Evolutionary conservation across 2,113 vertebrate species (phyloP).

Genomic region (Gasterosteus nipponicus): DNA sequence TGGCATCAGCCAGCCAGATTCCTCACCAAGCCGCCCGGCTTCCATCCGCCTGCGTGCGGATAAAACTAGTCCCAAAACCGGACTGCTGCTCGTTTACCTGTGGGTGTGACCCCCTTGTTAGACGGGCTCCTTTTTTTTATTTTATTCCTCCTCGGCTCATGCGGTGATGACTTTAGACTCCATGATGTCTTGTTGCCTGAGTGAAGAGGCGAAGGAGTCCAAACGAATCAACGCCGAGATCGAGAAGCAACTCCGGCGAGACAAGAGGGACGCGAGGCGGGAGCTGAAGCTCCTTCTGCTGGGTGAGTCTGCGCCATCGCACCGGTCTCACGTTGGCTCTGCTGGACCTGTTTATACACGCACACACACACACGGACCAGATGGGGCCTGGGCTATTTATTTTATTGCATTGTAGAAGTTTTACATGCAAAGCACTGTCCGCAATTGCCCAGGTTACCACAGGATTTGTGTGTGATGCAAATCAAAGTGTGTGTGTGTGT

Average conservation of each 20-base stretch:
- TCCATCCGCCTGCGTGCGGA: slow-evolving; percentile 13
- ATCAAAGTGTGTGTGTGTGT: slow-evolving; percentile 1
- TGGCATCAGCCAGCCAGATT: slow-evolving; percentile 32
- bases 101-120: slow-evolving; percentile 52
- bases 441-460: slow-evolving; percentile 29
- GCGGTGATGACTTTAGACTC: slow-evolving; percentile 90
- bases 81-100: slow-evolving; percentile 27
- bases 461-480: slow-evolving; percentile 62
- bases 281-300: slow-evolving; percentile 93
- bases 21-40: slow-evolving; percentile 6
- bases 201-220: slow-evolving; percentile 95
- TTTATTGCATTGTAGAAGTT: slow-evolving; percentile 12
- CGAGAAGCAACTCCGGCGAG: slow-evolving; percentile 92
- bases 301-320: slow-evolving; percentile 75
- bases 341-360: background rate
- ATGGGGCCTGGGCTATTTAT: background rate
- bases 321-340: background rate
- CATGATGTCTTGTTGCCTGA: slow-evolving; percentile 97
- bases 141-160: slow-evolving; percentile 53
- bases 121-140: slow-evolving; percentile 51
- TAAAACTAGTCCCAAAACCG: slow-evolving; percentile 12
- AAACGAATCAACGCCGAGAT: slow-evolving; percentile 95
- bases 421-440: slow-evolving; percentile 53
- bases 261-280: slow-evolving; percentile 90
- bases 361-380: background rate